Evolutionary conservation across 2,888 invertebrate species (phyloP), one percentile per base, ranked within the genome.

Genomic region (Spilosoma lubricipeda): DNA sequence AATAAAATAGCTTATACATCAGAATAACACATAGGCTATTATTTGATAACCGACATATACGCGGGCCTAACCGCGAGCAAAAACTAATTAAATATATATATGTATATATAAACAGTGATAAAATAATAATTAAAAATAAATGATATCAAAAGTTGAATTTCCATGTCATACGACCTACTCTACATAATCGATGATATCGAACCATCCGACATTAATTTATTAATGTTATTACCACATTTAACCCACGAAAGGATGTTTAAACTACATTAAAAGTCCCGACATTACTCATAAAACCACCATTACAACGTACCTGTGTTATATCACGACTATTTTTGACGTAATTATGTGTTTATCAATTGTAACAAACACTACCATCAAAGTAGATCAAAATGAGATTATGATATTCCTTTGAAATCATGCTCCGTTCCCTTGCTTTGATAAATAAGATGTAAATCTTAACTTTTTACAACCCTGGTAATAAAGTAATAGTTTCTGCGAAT

Each of bases 331-430:
- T 79, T 70, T 71, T 73, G 78, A 85, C 71, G 73, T 77, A 81
- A 85, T 85, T 75, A 74, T 76, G 42, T 79, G 83, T 83, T 78
- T 83, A 83, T 83, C 33, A 76, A 80, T 77, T 63, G 69, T 85
- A 83, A 85, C 83, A 83, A 85, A 83, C 83, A 83, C 75, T 76
- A 72, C 27, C 42, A 78, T 73, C 83, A 75, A 75, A 75, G 75
- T 72, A 72, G 65, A 71, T 78, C 75, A 80, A 77, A 78, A 70
- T 69, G 36, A 67, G 81, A 83, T 83, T 83, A 83, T 83, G 83
- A 83, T 83, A 83, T 83, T 85, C 85, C 83, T 85, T 85, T 85
- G 70, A 80, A 83, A 79, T 66, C 70, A 52, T n/a, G 33, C 45
- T 42, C 4, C 18, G 18, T n/a, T 56, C 63, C 36, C 71, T 74